Evolutionary conservation across 2,888 invertebrate species (phyloP), one percentile per base, ranked within the genome.

Genomic region (Halictus ligatus): DNA sequence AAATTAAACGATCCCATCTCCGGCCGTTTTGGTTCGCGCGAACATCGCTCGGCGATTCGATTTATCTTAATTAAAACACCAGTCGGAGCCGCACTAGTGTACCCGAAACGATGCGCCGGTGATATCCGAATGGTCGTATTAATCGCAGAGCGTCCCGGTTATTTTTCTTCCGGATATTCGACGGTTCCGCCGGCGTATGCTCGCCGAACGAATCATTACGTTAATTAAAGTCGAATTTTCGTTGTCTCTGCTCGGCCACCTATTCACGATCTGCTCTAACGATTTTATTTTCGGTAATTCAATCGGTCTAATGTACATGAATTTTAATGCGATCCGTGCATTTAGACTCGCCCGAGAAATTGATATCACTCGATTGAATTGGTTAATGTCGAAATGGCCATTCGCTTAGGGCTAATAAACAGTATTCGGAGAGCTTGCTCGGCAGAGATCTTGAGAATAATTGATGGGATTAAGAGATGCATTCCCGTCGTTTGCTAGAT

Each of bases 51-150:
- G 29, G 54, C 64, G 69, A 73, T 76, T 76, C 72, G 81, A 83
- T 80, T 83, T 73, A 72, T 54, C 72, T 76, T 80, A 76, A 80
- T 83, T 83, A 80, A 73, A 80, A 80, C 25, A 21, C 40, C 15
- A 18, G 35, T 13, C 48, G 60, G 12, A 8, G 7, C 6, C 1
- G 67, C 18, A 35, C 35, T 40, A 35, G 18, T 40, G 0, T 7
- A 15, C 1, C 43, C 0, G 12, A 43, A 43, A 43, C 40, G 69
- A 43, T 43, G 5, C 43, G 43, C 40, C 6, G n/a, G 0, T 71
- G 35, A 71, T 43, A 43, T 71, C 1, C 69, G 13, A 71, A 71
- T 71, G 40, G 12, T 13, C 12, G 43, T 69, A 69, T 40, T 69
- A 40, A 69, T 21, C 67, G 35, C 21, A 21, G 35, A 35, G 5